These are phyloP conservation scores for Gymnarchus niloticus DNA, from an alignment of 2,113 vertebrate genomes.

Conservation along the genomic window DNA sequence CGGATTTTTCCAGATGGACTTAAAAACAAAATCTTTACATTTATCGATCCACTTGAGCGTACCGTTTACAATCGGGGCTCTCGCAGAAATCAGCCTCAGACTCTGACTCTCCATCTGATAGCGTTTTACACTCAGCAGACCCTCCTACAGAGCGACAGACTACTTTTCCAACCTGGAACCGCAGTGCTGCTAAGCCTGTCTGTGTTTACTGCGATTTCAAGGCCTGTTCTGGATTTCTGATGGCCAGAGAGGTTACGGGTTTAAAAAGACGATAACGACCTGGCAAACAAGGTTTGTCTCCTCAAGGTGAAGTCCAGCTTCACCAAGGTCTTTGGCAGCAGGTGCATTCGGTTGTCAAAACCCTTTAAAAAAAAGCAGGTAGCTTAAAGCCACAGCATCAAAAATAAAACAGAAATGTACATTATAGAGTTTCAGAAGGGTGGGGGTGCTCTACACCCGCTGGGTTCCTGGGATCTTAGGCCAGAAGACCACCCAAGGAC, in stretches of 20 bases:
- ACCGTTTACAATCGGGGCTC: slow-evolving; percentile 25
- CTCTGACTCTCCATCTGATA: slow-evolving; percentile 14
- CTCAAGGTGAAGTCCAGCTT: neutral
- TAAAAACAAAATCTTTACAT: slow-evolving; percentile 31
- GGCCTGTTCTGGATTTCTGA: neutral
- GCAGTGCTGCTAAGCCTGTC: neutral
- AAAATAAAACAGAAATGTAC: neutral
- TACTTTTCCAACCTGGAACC: neutral
- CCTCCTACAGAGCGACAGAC: neutral
- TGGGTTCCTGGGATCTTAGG: too few relatives aligned
- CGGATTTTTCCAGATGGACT: slow-evolving; percentile 49
- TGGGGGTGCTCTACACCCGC: too few relatives aligned
- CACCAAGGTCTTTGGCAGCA: neutral
- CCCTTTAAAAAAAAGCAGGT: too few relatives aligned
- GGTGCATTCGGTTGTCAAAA: neutral
- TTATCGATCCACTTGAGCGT: slow-evolving; percentile 4
- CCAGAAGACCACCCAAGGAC: neutral
- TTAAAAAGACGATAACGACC: neutral
- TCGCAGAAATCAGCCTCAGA: slow-evolving; percentile 23
- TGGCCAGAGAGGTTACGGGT: neutral
- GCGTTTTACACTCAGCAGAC: slow-evolving; percentile 13
- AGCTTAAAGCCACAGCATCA: neutral
- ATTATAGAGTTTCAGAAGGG: too few relatives aligned
- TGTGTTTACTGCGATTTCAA: neutral
- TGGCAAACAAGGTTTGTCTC: neutral